These are phyloP conservation scores for Myiopsitta monachus DNA, from an alignment of 2,113 vertebrate species.

Conservation along the genomic window DNA sequence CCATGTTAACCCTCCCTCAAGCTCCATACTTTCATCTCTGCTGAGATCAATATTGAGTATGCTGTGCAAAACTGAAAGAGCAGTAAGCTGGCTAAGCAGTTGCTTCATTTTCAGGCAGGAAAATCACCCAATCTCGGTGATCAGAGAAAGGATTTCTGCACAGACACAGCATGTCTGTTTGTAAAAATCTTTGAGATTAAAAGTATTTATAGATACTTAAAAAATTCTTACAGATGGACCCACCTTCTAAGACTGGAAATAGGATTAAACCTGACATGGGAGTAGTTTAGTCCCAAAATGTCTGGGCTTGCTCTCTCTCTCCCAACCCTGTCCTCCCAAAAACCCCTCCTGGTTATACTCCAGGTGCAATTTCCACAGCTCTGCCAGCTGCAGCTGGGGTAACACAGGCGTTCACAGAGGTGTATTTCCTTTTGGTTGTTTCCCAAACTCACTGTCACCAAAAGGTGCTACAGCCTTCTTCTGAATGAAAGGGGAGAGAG, in stretches of 20 bases:
- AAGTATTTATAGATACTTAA: background rate
- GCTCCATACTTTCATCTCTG: background rate
- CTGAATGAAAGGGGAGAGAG: background rate
- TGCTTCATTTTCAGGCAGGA: fast-evolving
- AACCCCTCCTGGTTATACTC: background rate
- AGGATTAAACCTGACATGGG: background rate
- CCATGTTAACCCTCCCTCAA: background rate
- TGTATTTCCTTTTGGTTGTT: background rate
- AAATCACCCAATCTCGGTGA: background rate
- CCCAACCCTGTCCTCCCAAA: background rate
- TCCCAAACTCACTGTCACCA: background rate
- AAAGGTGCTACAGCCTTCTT: fast-evolving
- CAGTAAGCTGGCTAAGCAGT: background rate
- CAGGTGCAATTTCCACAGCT: background rate
- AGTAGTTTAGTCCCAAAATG: background rate
- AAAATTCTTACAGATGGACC: background rate
- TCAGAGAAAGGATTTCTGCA: background rate
- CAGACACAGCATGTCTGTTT: background rate
- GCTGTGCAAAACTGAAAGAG: background rate
- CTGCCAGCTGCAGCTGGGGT: background rate
- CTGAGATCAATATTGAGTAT: background rate
- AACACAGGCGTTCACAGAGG: fast-evolving
- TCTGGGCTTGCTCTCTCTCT: background rate
- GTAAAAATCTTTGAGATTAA: background rate
- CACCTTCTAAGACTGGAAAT: background rate